Conservation (phyloP, 2,113 vertebrate species). For the Theristicus caerulescens region DNA sequence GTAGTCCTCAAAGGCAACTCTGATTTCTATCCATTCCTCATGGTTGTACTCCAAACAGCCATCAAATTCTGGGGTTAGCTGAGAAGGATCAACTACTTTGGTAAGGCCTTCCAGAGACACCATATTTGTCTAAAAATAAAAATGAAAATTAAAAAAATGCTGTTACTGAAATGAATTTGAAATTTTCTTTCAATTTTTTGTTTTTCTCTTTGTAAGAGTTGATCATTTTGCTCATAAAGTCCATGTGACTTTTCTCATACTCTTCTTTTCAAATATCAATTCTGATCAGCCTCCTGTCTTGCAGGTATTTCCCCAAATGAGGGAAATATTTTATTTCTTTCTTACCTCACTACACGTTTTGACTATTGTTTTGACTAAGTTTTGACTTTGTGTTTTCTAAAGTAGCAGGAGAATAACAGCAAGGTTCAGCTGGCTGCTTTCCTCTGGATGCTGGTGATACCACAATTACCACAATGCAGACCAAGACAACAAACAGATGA, state of each 20-base stretch:
- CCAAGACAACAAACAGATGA: not conserved
- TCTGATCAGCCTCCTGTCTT: not conserved
- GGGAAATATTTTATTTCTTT: not conserved
- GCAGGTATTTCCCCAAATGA: not conserved
- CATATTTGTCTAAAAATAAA: slow-evolving; percentile 88
- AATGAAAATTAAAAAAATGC: not conserved
- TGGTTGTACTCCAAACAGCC: slow-evolving; percentile 98
- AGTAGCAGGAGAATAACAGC: not conserved
- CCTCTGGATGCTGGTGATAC: not conserved
- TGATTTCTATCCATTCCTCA: slow-evolving; percentile 97
- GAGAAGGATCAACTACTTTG: slow-evolving; percentile 96
- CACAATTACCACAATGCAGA: not conserved
- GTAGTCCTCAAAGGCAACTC: slow-evolving; percentile 92
- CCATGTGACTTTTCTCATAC: not conserved
- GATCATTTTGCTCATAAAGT: not conserved
- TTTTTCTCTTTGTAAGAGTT: not conserved
- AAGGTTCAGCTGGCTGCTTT: not conserved
- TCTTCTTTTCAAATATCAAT: not conserved
- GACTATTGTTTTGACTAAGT: not conserved
- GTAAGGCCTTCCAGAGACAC: slow-evolving; percentile 98
- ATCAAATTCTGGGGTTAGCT: slow-evolving; percentile 96
- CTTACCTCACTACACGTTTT: not conserved
- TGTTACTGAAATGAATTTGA: not conserved
- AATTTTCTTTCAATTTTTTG: not conserved
- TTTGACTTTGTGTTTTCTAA: not conserved